Evolutionary conservation across 2,888 invertebrate species (phyloP).

Genomic region (Hemicrepidius hirtus): DNA sequence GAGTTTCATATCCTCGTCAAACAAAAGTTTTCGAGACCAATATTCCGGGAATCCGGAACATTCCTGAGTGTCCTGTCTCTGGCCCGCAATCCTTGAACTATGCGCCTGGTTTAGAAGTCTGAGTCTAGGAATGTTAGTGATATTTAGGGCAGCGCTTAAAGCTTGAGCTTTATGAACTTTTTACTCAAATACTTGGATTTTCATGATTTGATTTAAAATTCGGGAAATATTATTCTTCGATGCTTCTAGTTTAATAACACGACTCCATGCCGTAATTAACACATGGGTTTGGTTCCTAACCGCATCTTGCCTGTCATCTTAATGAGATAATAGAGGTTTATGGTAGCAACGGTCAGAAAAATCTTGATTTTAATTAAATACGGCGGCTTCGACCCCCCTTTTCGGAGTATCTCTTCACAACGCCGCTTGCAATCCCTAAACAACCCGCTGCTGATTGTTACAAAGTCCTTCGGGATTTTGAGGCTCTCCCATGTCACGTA

Average conservation of each 20-base stretch:
- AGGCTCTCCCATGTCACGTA: conserved; percentile 55
- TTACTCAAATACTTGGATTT: conserved; percentile 25
- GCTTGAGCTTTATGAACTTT: conserved; percentile 52
- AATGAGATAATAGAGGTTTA: conserved; percentile 52
- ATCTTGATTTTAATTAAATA: conserved; percentile 54
- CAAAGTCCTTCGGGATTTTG: conserved; percentile 51
- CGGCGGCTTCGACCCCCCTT: conserved; percentile 36
- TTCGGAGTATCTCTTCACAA: conserved; percentile 39
- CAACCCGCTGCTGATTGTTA: conserved; percentile 57
- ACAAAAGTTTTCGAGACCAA: conserved; percentile 58
- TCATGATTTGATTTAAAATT: conserved; percentile 33
- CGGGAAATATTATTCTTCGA: not conserved
- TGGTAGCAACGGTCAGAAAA: conserved; percentile 50
- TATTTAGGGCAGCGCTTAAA: conserved; percentile 61
- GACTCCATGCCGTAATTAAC: too few relatives aligned
- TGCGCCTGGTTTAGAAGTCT: conserved; percentile 62
- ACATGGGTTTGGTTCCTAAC: conserved; percentile 11
- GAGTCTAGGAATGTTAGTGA: conserved; percentile 64
- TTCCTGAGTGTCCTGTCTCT: conserved; percentile 65
- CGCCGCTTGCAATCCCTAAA: conserved; percentile 43
- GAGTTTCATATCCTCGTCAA: conserved; percentile 54
- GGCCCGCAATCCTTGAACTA: conserved; percentile 68
- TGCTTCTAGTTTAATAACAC: too few relatives aligned
- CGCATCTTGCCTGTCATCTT: conserved; percentile 32
- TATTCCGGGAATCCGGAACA: conserved; percentile 63